Evolutionary conservation across 1,140 invertebrate species (phyloP), one percentile per base, ranked within the genome.

Genomic region (Drosophila oshimai): DNA sequence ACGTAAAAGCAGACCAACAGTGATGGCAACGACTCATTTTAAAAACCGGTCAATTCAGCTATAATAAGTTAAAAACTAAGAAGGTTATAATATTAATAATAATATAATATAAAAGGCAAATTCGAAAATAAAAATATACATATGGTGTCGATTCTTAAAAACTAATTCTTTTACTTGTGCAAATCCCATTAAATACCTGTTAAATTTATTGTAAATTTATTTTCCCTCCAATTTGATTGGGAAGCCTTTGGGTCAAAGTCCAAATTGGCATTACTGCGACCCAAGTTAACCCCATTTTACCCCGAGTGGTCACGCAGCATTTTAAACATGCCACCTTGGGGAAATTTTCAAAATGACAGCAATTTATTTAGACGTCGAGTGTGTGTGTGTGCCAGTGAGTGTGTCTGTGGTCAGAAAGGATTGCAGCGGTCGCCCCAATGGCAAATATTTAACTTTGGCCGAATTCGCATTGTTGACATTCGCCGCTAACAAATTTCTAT

Each of bases 311-410:
- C 58, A 57, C 34, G 55, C 46, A 47, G 31, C 46, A 33, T 58
- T 71, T 74, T 80, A 72, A 81, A 81, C 73, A 73, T 64, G 60
- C 76, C 76, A 86, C 80, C 80, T 86, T 86, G 78, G 80, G 80
- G 81, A 86, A 80, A 86, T 86, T 86, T 76, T 79, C 78, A 45
- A 86, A 86, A 87, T 86, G 81, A 80, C 76, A 87, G 57, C 81
- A 87, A 86, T 86, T 86, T 86, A 86, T 86, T 86, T 87, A 80
- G 80, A 75, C 60, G 79, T 84, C 24, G 10, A 10, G 29, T 55
- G 31, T 57, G 36, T 61, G 34, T 53, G 20, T 50, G 18, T 44
- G 36, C 33, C 37, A 31, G 36, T 22, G 42, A 45, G 7, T 37
- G 33, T 22, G 53, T 26, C 58, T 68, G 74, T 60, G 75, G 76